A percentile compares a stretch with the other conserved stretches of the same genome.
phyloP scores from a whole-genome alignment of 2,888 invertebrate species.

The Ypsolopha sequella region DNA sequence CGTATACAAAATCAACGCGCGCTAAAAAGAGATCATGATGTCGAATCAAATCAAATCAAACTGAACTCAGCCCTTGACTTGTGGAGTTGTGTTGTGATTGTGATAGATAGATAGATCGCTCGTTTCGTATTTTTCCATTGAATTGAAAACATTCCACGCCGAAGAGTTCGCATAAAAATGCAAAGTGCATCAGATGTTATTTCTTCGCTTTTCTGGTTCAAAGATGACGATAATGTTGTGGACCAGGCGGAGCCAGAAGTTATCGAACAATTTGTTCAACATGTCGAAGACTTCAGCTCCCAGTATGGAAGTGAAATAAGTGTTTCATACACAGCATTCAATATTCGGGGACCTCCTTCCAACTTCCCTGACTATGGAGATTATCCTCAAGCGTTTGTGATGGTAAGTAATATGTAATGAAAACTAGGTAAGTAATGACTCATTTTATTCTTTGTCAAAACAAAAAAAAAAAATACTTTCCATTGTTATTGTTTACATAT shows the following conservation, averaged over 20 bases:
- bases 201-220: slow-evolving; percentile 53
- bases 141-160: too few relatives aligned
- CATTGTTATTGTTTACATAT: too few relatives aligned
- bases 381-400: slow-evolving; percentile 90
- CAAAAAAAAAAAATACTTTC: too few relatives aligned
- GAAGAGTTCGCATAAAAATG: slow-evolving; percentile 16
- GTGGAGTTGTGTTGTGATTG: too few relatives aligned
- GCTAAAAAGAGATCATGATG: too few relatives aligned
- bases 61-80: too few relatives aligned
- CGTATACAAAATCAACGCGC: too few relatives aligned
- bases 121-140: too few relatives aligned
- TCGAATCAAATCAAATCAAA: too few relatives aligned
- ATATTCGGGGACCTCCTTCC: slow-evolving; percentile 85
- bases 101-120: too few relatives aligned
- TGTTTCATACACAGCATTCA: slow-evolving; percentile 89
- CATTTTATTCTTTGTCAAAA: too few relatives aligned
- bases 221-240: slow-evolving; percentile 30
- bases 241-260: slow-evolving; percentile 46
- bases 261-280: slow-evolving; percentile 83
- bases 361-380: slow-evolving; percentile 93
- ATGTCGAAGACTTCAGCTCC: slow-evolving; percentile 87
- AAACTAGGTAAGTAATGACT: too few relatives aligned
- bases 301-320: slow-evolving; percentile 91
- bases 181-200: slow-evolving; percentile 56
- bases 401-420: slow-evolving; percentile 70